These are phyloP conservation scores for Stegana nigrithorax DNA, from an alignment of 2,888 invertebrate species.

Conservation along the genomic window DNA sequence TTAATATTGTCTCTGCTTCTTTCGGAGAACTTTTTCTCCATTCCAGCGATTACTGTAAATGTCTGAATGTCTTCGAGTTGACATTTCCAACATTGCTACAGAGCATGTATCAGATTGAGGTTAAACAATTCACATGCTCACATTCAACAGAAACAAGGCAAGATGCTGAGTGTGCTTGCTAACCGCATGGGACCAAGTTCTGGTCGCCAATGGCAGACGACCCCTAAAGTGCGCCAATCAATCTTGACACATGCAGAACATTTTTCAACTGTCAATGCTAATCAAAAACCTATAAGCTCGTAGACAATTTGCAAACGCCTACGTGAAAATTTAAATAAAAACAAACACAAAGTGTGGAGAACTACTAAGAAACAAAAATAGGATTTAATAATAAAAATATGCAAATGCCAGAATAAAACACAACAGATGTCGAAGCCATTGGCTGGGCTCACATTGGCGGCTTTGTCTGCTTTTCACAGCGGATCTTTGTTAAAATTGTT, in stretches of 20 bases:
- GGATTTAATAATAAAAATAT: constrained; percentile 10
- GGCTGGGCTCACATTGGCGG: neutral
- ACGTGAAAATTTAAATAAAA: constrained; percentile 2
- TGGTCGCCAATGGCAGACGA: no score
- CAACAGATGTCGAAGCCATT: neutral
- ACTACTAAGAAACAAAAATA: neutral
- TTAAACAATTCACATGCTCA: no score
- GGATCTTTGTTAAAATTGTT: neutral
- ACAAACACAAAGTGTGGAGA: neutral
- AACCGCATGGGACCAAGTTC: no score
- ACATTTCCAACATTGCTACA: no score
- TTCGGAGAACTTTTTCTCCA: no score
- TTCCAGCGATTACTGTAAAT: no score
- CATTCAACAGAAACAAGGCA: no score
- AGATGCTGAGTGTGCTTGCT: no score
- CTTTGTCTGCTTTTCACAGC: neutral
- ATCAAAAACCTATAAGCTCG: constrained; percentile 15
- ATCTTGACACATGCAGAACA: constrained; percentile 6
- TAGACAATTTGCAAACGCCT: constrained; percentile 10
- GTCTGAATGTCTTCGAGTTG: no score
- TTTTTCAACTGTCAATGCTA: constrained; percentile 15
- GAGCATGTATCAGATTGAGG: no score
- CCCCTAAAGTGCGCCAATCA: neutral
- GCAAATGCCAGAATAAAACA: constrained; percentile 1
- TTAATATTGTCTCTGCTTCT: no score